These are phyloP conservation scores for Nothobranchius kuhntae DNA, from an alignment of 2,113 vertebrate genomes.

Conservation along the genomic window DNA sequence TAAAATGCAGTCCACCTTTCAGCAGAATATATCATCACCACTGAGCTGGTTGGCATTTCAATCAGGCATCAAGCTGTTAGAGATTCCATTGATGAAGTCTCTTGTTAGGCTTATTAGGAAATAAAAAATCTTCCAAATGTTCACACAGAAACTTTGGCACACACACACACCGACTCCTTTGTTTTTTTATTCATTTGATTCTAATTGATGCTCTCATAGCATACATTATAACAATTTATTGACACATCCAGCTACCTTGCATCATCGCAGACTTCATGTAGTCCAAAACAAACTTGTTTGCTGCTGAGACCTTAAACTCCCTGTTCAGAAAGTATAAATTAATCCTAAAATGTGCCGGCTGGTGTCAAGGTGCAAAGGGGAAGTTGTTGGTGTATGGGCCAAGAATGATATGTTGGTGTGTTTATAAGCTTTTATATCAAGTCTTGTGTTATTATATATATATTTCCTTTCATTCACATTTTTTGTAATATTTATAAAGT, in stretches of 20 bases:
- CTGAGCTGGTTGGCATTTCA: constrained; percentile 4
- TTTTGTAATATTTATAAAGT: no score
- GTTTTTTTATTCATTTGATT: neutral
- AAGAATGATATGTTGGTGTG: neutral
- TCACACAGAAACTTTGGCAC: neutral
- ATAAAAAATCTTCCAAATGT: neutral
- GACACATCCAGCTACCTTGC: neutral
- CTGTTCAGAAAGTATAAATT: neutral
- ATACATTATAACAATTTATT: neutral
- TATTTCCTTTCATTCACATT: no score
- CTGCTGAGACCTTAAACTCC: neutral
- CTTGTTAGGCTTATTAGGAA: neutral
- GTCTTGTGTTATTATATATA: no score
- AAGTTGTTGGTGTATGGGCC: neutral
- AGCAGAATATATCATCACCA: neutral
- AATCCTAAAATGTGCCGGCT: neutral
- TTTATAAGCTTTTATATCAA: neutral
- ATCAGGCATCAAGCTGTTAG: neutral
- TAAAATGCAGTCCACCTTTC: neutral
- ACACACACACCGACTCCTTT: neutral
- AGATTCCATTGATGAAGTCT: neutral
- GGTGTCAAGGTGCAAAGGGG: neutral
- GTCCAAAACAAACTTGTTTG: neutral
- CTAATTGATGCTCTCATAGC: neutral
- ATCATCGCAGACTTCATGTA: neutral